These are phyloP conservation scores for Grammomys surdaster DNA, from an alignment of 2,113 vertebrate species.

Conservation along the genomic window DNA sequence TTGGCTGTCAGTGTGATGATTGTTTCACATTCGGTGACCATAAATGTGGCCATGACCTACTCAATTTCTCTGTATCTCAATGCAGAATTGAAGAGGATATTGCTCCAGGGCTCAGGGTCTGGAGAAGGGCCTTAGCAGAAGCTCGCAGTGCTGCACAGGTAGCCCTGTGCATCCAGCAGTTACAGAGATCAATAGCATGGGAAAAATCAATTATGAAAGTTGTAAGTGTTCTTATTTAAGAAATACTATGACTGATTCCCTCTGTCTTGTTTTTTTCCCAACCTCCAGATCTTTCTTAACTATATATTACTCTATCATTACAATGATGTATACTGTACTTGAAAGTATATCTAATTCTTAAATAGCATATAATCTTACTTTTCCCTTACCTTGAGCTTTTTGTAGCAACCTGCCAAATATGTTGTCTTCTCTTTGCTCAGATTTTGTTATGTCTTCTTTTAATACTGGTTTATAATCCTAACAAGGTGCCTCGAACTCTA, in stretches of 20 bases:
- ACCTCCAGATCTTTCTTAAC: slow-evolving; percentile 69
- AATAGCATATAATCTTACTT: slow-evolving; percentile 40
- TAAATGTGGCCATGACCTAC: slow-evolving; percentile 84
- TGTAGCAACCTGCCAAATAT: slow-evolving; percentile 43
- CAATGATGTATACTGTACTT: slow-evolving; percentile 67
- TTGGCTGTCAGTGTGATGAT: slow-evolving; percentile 92
- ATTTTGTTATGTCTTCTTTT: slow-evolving; percentile 29
- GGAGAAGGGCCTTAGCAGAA: slow-evolving; percentile 96
- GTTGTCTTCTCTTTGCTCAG: slow-evolving; percentile 27
- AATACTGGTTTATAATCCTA: slow-evolving; percentile 48
- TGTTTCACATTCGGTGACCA: slow-evolving; percentile 84
- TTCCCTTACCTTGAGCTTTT: slow-evolving; percentile 55
- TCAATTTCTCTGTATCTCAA: slow-evolving; percentile 85
- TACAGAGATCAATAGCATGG: slow-evolving; percentile 99
- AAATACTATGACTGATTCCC: slow-evolving; percentile 82
- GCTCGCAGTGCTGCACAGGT: slow-evolving; percentile 97
- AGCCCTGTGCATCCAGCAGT: slow-evolving; percentile 98
- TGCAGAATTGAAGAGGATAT: slow-evolving; percentile 97
- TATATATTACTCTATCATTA: slow-evolving; percentile 62
- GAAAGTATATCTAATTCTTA: slow-evolving; percentile 55
- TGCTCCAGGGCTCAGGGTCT: slow-evolving; percentile 97
- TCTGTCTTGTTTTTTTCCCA: slow-evolving; percentile 74
- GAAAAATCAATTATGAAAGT: slow-evolving; percentile 99
- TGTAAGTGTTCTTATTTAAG: slow-evolving; percentile 90
- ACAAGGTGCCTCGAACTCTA: slow-evolving; percentile 32